phyloP scores from a whole-genome alignment of 2,888 invertebrate species.

The Electrophaes corylata region DNA sequence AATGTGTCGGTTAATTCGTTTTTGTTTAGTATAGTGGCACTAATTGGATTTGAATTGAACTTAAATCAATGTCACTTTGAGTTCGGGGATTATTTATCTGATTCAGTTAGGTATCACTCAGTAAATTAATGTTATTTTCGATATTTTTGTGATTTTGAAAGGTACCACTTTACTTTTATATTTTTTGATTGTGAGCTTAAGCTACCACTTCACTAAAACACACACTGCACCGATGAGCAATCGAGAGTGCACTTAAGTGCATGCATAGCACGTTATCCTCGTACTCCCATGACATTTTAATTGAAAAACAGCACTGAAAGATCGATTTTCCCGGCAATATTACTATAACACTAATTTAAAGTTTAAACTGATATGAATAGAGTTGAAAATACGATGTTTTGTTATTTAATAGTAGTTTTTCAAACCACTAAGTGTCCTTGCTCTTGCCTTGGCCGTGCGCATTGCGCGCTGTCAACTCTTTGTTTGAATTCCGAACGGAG shows the following conservation, averaged over 20 bases:
- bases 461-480: conserved; percentile 69
- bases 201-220: not conserved
- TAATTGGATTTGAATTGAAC: conserved; percentile 17
- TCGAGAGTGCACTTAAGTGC: conserved; percentile 28
- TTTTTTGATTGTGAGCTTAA: not conserved
- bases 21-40: conserved; percentile 24
- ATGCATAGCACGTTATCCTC: conserved; percentile 10
- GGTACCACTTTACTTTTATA: not conserved
- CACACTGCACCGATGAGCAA: not conserved
- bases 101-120: not conserved
- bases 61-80: conserved; percentile 28
- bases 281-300: conserved; percentile 34
- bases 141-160: not conserved
- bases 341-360: not conserved
- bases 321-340: conserved; percentile 18
- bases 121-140: not conserved
- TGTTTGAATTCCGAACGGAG: conserved; percentile 67
- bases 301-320: conserved; percentile 30
- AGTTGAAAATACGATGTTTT: conserved; percentile 21
- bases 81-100: not conserved
- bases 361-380: conserved; percentile 6
- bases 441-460: conserved; percentile 72
- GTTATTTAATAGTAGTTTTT: conserved; percentile 31
- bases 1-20: conserved; percentile 22
- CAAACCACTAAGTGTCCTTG: conserved; percentile 62